Evolutionary conservation across 2,113 vertebrate genomes (phyloP).

Genomic region (Mormyrus lacerda): DNA sequence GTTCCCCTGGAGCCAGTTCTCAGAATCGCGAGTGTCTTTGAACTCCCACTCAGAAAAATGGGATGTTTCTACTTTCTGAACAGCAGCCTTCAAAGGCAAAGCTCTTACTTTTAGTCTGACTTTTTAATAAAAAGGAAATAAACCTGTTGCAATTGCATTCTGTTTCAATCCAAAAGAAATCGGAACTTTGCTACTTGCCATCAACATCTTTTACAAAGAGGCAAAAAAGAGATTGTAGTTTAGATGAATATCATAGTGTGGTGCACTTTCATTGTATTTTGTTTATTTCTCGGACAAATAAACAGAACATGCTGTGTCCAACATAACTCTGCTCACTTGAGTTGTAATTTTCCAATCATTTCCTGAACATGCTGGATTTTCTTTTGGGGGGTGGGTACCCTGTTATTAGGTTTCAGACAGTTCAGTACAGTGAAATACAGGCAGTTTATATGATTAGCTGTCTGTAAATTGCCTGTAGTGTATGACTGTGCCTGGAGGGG

Average conservation of each 20-base stretch:
- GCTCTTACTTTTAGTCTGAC: neutral
- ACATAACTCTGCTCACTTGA: neutral
- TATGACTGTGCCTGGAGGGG: neutral
- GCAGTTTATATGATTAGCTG: neutral
- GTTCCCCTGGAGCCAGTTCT: neutral
- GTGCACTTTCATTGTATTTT: conserved; percentile 55
- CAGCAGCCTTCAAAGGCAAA: neutral
- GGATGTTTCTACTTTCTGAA: neutral
- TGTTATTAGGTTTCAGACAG: neutral
- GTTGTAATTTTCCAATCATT: neutral
- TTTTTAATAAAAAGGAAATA: neutral
- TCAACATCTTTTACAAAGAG: conserved; percentile 47
- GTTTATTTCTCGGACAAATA: conserved; percentile 28
- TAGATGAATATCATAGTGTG: conserved; percentile 54
- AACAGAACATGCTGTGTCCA: conserved; percentile 16
- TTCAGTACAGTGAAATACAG: neutral
- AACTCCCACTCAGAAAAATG: neutral
- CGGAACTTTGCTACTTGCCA: neutral
- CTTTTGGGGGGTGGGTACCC: neutral
- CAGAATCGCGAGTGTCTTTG: neutral
- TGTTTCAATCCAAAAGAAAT: neutral
- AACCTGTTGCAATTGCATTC: neutral
- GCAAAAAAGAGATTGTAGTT: conserved; percentile 51
- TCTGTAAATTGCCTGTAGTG: neutral
- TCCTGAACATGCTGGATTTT: neutral